These are phyloP conservation scores for Bufotes viridis DNA, from an alignment of 2,797 vertebrate genomes.

Conservation along the genomic window DNA sequence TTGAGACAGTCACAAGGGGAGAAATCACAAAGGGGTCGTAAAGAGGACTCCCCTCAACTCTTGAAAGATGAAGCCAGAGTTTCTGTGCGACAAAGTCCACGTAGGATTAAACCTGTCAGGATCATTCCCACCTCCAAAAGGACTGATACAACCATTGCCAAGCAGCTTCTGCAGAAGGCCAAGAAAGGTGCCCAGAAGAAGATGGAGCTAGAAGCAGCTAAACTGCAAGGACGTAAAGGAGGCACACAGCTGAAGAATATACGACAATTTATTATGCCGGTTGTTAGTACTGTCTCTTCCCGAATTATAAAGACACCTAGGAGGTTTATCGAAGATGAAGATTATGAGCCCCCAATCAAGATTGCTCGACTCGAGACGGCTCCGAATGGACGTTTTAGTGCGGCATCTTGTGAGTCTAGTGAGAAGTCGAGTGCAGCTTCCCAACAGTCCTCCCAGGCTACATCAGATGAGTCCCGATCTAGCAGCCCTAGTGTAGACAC, in stretches of 20 bases:
- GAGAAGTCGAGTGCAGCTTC: slow-evolving; percentile 89
- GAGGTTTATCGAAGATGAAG: slow-evolving; percentile 96
- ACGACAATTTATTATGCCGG: slow-evolving; percentile 98
- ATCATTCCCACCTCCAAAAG: slow-evolving; percentile 94
- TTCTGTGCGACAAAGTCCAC: slow-evolving; percentile 90
- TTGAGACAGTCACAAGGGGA: slow-evolving; percentile 79
- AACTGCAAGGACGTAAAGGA: slow-evolving; percentile 82
- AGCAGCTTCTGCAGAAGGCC: slow-evolving; percentile 94
- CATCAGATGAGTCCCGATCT: slow-evolving; percentile 94
- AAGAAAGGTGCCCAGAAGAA: slow-evolving; percentile 92
- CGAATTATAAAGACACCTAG: slow-evolving; percentile 98
- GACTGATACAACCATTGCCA: slow-evolving; percentile 94
- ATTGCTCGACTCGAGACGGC: slow-evolving; percentile 87
- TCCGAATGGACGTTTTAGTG: slow-evolving; percentile 79
- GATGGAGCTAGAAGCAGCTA: slow-evolving; percentile 88
- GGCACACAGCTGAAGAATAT: slow-evolving; percentile 96
- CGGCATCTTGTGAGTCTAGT: slow-evolving; percentile 91
- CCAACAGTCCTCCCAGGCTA: slow-evolving; percentile 94
- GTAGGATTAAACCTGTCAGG: slow-evolving; percentile 91
- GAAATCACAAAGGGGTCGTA: slow-evolving; percentile 83
- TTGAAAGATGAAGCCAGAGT: slow-evolving; percentile 75
- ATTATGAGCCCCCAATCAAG: slow-evolving; percentile 92
- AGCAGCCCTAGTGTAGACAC: slow-evolving; percentile 96
- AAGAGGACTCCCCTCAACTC: slow-evolving; percentile 75
- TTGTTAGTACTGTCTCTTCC: slow-evolving; percentile 96